Base-by-base conservation (phyloP, 1,140 invertebrate genomes). In the Diachasma alloeum region DNA sequence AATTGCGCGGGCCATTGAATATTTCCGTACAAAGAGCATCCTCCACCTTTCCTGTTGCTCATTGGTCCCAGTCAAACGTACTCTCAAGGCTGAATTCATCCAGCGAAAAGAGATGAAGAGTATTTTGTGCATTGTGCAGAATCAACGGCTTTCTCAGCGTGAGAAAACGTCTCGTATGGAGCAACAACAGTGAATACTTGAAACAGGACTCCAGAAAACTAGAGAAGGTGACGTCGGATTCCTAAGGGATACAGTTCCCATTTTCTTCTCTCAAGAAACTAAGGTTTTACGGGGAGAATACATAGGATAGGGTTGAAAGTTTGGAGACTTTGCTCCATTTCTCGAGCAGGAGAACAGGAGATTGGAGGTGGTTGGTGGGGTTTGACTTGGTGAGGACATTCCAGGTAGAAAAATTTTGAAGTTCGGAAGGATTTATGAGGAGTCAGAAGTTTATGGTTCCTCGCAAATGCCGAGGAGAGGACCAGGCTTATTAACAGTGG, bases 161-260 rank as follows among this genome's bases (percentile, higher is more conserved):
- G 84, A 86, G 84, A 85, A 87, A 82, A 80, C 79, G 79, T 75
- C 79, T 83, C 81, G 81, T 82, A 83, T 82, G 80, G 81, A 83
- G 83, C 82, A 83, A 81, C 75, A 77, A 77, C 71, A 79, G 75
- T 80, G 82, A 86, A 84, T 82, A 81, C 73, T 80, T 72, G 73
- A 78, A 86, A 26, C 81, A 87, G 85, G 85, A 74, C 78, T 78
- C 17, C 78, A 86, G 78, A 73, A 63, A 44, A 11, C 44, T 4
- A 48, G 56, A 81, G 85, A 84, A 86, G 82, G 81, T 85, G 22
- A 17, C 15, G 10, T 56, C 13, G 46, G 24, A 46, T 22, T 46
- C 15, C n/a, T 48, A 15, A 56, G 48, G 59, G 31, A n/a, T 13
- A 72, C 17, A n/a, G n/a, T n/a, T 46, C 26, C 8, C 19, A 36